These are phyloP conservation scores for Sclerodermus sp. DNA, from an alignment of 2,888 invertebrate genomes.

Conservation along the genomic window DNA sequence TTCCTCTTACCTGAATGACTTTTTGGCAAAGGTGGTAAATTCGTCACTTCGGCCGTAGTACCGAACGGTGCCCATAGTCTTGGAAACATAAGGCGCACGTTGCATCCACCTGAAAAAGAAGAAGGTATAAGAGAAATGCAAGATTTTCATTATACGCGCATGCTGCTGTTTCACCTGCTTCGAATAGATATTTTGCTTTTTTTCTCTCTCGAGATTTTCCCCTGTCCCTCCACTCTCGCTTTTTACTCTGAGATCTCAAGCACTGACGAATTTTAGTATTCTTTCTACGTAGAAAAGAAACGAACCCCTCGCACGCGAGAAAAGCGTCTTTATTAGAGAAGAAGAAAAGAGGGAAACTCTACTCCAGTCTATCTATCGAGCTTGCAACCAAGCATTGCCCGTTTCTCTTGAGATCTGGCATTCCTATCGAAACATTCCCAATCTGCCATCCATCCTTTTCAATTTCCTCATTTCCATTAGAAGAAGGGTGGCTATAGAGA, in stretches of 20 bases:
- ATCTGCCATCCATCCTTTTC: conserved; percentile 24
- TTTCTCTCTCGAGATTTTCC: conserved; percentile 7
- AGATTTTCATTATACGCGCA: too few relatives aligned
- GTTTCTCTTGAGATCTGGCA: conserved; percentile 24
- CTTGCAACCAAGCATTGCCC: conserved; percentile 33
- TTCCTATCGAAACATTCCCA: conserved; percentile 24
- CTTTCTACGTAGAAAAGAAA: conserved; percentile 46
- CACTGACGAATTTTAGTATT: conserved; percentile 51
- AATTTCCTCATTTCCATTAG: conserved; percentile 22
- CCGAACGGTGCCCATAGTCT: conserved; percentile 54
- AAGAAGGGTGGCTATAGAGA: too few relatives aligned
- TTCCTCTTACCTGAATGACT: conserved; percentile 54
- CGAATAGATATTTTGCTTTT: too few relatives aligned
- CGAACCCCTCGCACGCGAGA: conserved; percentile 51
- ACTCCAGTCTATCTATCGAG: conserved; percentile 53
- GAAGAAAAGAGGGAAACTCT: conserved; percentile 41
- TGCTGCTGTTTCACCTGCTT: too few relatives aligned
- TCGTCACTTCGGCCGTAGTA: conserved; percentile 46
- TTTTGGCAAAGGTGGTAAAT: conserved; percentile 46
- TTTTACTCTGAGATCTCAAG: conserved; percentile 36
- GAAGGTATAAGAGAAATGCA: conserved; percentile 1
- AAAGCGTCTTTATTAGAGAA: conserved; percentile 58
- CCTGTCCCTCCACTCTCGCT: background rate
- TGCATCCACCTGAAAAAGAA: conserved; percentile 49
- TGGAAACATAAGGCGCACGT: conserved; percentile 54